Evolutionary conservation across 2,797 vertebrate genomes (phyloP), one percentile per base, ranked within the genome.

Genomic region (Pempheris klunzingeri): DNA sequence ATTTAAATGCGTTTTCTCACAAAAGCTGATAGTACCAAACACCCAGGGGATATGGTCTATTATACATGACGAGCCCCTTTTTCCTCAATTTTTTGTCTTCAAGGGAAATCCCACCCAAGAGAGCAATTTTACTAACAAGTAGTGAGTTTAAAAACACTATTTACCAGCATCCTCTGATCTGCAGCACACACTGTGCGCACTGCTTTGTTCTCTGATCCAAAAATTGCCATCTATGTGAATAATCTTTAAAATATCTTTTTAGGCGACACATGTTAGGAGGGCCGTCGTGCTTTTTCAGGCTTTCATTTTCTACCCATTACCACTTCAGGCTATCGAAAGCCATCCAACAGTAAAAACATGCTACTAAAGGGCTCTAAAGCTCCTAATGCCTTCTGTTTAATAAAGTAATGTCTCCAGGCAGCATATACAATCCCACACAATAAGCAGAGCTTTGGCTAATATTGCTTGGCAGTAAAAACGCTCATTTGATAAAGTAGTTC

Each of bases 401-500:
- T 88, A 82, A 79, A 88, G 75, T 62, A 41, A 68, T 78, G 88
- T 80, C 81, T 83, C 72, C 71, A 66, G 89, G 81, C 85, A 76
- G 57, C 59, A 22, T 60, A 72, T 59, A 78, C 53, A 81, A 49
- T 64, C 78, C 71, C 57, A 70, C 70, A 75, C 55, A 87, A 80
- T 82, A 81, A 82, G 72, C 76, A 83, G 49, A 83, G 78, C 70
- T 80, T 72, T 72, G 76, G 69, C 32, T 87, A 79, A 84, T 78
- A 81, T 70, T 78, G 55, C 80, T 85, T 83, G 77, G 83, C 77
- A 84, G 81, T 82, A 82, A 87, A 90, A 81, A 79, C 30, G 18
- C 73, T 87, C 47, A 73, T 89, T 87, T 87, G 74, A 85, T 64
- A 71, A 88, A 92, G 76, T 69, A 63, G 47, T 82, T 90, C 89